Evolutionary conservation across 2,888 invertebrate genomes (phyloP), one percentile per base, ranked within the genome.

Genomic region (Synergus laeviventris): DNA sequence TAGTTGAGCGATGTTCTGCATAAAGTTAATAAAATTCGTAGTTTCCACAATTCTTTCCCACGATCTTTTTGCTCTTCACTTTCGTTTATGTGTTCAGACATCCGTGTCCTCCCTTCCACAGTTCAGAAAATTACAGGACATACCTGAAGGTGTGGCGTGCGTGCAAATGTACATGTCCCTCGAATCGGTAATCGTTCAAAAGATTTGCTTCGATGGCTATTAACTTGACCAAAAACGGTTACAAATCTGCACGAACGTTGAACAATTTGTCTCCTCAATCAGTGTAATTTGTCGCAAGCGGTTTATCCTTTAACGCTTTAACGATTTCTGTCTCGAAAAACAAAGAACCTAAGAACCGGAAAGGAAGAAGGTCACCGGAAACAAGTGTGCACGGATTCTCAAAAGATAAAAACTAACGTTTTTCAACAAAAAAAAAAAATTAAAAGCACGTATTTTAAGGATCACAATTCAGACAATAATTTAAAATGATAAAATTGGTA

Each of bases 71-170:
- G 31, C 42, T 60, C 66, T 24, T 49, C 60, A 42, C 74, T 24
- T 45, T 62, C 42, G 59, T 78, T 79, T 81, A 74, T 76, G 76
- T 75, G 78, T 56, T 64, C 79, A 74, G 76, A 64, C 73, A 45
- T 74, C 79, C 82, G 79, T 82, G 81, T 78, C 79, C 83, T 56
- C 62, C 76, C 74, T 82, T 38, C 36, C 24, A 24, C 45, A 59
- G 78, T 56, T 39, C 81, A 81, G 84, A 83, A 84, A 84, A 42
- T 39, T 45, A 62, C 61, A 61, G 61, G 61, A 61, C 61, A 59
- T 42, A 74, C 54, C 38, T 39, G 42, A 42, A 73, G 73, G 60
- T 74, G 60, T 62, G 61, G 61, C 61, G 60, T 74, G 61, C 62
- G 12, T 42, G 54, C 24, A 49, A 45, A 49, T 42, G 5, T 66